Evolutionary conservation across 2,113 vertebrate species (phyloP).

Genomic region (Candoia aspera): DNA sequence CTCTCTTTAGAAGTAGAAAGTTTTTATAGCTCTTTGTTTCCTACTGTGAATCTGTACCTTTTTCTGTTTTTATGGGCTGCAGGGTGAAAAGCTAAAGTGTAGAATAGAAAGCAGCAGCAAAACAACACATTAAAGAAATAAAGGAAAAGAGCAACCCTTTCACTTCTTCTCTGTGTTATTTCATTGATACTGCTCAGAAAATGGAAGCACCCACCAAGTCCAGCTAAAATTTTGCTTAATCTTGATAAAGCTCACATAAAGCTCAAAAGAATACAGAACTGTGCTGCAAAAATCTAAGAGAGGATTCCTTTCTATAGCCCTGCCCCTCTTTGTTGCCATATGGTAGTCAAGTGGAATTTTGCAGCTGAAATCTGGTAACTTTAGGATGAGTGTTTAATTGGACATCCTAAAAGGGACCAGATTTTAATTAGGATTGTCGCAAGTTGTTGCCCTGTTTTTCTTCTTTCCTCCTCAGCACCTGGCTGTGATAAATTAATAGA

Average conservation of each 20-base stretch:
- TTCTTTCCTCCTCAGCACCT: not conserved
- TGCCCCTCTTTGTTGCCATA: not conserved
- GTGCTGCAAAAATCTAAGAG: not conserved
- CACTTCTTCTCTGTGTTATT: slow-evolving; percentile 42
- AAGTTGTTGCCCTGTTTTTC: not conserved
- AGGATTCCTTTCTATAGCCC: not conserved
- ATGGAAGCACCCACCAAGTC: slow-evolving; percentile 30
- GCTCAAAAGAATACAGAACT: not conserved
- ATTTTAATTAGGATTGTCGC: slow-evolving; percentile 16
- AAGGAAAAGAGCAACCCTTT: slow-evolving; percentile 14
- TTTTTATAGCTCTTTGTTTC: not conserved
- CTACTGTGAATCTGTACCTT: not conserved
- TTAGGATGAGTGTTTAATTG: not conserved
- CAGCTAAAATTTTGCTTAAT: slow-evolving; percentile 55
- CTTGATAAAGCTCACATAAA: slow-evolving; percentile 40
- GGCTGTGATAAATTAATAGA: not conserved
- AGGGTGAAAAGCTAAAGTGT: not conserved
- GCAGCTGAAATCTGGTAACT: not conserved
- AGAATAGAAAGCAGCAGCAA: not conserved
- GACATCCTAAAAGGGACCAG: not conserved
- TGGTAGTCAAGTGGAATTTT: not conserved
- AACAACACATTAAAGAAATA: slow-evolving; percentile 28
- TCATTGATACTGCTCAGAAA: slow-evolving; percentile 40
- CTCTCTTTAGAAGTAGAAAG: not conserved
- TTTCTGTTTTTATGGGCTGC: slow-evolving; percentile 23